Evolutionary conservation across 2,113 vertebrate species (phyloP).

Genomic region (Dendrocopos noguchii): DNA sequence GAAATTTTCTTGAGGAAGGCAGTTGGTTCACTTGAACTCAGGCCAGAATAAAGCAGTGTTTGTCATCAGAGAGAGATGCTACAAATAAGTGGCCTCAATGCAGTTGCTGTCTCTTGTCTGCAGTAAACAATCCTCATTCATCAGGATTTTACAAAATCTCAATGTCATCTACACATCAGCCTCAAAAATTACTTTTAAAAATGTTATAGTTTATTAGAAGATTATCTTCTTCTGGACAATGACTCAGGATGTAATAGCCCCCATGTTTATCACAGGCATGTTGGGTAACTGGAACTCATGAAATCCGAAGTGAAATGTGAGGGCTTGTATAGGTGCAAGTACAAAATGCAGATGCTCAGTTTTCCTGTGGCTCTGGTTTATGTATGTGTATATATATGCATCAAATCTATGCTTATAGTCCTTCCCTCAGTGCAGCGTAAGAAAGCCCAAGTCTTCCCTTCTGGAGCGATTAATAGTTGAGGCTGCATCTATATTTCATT

Average conservation of each 20-base stretch:
- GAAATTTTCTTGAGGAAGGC: conserved; percentile 3
- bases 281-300: background rate
- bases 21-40: background rate
- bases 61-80: conserved; percentile 9
- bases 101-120: background rate
- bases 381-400: background rate
- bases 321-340: background rate
- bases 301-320: background rate
- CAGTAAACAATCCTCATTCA: background rate
- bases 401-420: background rate
- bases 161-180: background rate
- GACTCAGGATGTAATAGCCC: background rate
- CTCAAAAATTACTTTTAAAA: background rate
- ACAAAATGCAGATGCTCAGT: background rate
- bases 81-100: background rate
- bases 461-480: background rate
- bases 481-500: background rate
- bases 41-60: background rate
- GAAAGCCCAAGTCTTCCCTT: background rate
- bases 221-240: conserved; percentile 14
- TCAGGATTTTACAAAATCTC: conserved; percentile 29
- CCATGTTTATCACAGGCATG: background rate
- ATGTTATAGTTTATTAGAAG: conserved; percentile 5
- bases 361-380: background rate
- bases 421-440: background rate